Percentiles rank a stretch among this genome's conserved stretches.
Evolutionary conservation across 2,888 invertebrate genomes (phyloP).

Genomic region (Sphecodes monilicornis): DNA sequence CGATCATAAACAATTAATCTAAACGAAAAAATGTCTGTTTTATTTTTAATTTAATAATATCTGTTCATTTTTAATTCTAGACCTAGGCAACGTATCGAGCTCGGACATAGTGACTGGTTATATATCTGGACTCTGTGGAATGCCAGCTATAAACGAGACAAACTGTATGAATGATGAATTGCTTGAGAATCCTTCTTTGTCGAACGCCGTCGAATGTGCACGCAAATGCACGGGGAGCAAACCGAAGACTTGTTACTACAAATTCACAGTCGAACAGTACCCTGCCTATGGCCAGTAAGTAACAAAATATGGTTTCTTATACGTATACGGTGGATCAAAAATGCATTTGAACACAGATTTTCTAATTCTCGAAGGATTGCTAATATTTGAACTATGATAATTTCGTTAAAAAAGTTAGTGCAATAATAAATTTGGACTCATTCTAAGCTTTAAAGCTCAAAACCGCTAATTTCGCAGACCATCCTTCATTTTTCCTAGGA

Average conservation of each 20-base stretch:
- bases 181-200: background rate
- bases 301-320: background rate
- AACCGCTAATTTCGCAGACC: no score
- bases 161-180: constrained; percentile 26
- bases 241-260: constrained; percentile 75
- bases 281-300: constrained; percentile 41
- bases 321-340: background rate
- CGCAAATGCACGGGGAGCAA: constrained; percentile 77
- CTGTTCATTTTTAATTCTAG: background rate
- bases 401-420: no score
- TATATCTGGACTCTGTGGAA: constrained; percentile 12
- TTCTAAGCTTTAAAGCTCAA: no score
- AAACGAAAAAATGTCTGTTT: background rate
- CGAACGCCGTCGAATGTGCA: constrained; percentile 51
- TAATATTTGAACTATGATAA: no score
- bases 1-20: background rate
- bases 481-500: no score
- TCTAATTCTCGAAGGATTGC: background rate
- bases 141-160: background rate
- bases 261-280: constrained; percentile 72
- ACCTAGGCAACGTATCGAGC: background rate
- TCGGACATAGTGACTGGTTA: constrained; percentile 48
- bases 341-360: background rate
- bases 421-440: no score
- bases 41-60: background rate